Evolutionary conservation across 2,888 invertebrate genomes (phyloP), one percentile per base, ranked within the genome.

Genomic region (Isoperla grammatica): DNA sequence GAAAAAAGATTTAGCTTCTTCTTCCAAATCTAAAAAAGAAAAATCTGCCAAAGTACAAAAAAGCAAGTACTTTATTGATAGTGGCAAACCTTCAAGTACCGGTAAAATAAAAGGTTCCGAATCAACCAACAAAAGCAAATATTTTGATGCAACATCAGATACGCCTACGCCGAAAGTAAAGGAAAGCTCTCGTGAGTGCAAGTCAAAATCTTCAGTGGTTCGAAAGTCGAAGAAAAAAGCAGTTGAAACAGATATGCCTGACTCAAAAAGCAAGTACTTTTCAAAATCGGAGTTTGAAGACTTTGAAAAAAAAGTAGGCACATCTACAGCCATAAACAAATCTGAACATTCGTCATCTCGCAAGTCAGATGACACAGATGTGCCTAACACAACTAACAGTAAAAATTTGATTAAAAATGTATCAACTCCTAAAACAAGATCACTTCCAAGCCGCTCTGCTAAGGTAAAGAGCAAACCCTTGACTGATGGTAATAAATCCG

Each of bases 1-100:
- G 11, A 57, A 22, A 9, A 61, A 54, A 23, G 57, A 57, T 19
- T 43, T 37, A 45, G 61, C 57, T 13, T 12, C 15, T 12, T 42
- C 57, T 42, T 43, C 37, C 39, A 48, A 29, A 15, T 39, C 58
- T 37, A 45, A 50, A n/a, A 50, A 55, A 20, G 23, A 53, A 29
- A 8, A 4, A 29, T 29, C 29, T 29, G 29, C 29, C n/a, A 45
- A 23, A 19, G 40, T 15, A 20, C 20, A 45, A n/a, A 46, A 56
- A 39, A 39, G 42, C 19, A 56, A 56, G 17, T 45, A 56, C 15
- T 56, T 45, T 56, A 35, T 11, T 40, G 22, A 42, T 37, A 55
- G n/a, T n/a, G n/a, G 29, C 29, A 29, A 29, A 29, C 29, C 4
- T 6, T 29, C 29, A 6, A 4, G 29, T 4, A 3, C 17, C 17